phyloP scores from a whole-genome alignment of 2,113 vertebrate species.

The Indicator maculatus region DNA sequence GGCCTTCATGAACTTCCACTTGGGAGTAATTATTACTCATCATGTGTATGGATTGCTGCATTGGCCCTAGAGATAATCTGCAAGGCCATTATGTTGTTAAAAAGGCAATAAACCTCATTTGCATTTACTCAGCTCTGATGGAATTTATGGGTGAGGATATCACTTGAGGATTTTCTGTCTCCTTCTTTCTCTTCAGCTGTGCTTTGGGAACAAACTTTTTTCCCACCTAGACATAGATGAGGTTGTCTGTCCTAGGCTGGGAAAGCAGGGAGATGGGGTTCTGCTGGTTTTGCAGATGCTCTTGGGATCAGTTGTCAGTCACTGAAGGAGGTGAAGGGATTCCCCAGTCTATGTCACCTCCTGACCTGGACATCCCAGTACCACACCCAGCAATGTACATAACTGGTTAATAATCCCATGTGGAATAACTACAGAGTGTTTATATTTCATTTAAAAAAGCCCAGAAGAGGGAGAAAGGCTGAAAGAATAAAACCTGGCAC shows the following conservation, averaged over 20 bases:
- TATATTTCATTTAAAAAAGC: not conserved
- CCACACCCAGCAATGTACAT: not conserved
- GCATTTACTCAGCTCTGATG: not conserved
- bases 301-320: not conserved
- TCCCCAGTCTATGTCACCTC: not conserved
- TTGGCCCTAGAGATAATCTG: not conserved
- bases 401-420: not conserved
- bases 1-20: not conserved
- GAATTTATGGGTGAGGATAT: not conserved
- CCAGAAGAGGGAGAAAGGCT: not conserved
- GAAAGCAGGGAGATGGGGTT: not conserved
- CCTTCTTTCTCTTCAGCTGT: not conserved
- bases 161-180: not conserved
- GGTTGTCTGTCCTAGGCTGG: rapidly evolving
- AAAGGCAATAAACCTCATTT: not conserved
- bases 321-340: not conserved
- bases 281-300: not conserved
- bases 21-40: not conserved
- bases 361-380: not conserved
- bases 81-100: not conserved
- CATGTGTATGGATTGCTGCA: not conserved
- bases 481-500: conserved; percentile 40
- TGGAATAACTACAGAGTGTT: not conserved
- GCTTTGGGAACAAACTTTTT: not conserved
- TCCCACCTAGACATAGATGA: not conserved